These are phyloP conservation scores for Meganola albula DNA, from an alignment of 2,888 invertebrate genomes.

Conservation along the genomic window DNA sequence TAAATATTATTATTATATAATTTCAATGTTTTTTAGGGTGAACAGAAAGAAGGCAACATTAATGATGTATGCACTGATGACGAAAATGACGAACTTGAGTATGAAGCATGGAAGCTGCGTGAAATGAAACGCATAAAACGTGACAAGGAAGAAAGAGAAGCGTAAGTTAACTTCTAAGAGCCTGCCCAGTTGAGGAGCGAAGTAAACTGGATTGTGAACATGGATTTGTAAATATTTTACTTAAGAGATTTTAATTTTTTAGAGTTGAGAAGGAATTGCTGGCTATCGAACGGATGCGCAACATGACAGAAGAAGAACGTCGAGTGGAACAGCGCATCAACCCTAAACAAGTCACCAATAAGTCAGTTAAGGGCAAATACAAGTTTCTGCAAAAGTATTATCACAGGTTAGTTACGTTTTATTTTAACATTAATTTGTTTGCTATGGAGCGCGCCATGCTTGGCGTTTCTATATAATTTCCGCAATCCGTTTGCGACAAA, in stretches of 20 bases:
- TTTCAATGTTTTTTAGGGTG: no score
- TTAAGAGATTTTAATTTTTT: no score
- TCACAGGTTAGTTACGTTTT: constrained; percentile 82
- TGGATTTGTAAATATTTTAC: no score
- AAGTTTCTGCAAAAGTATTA: constrained; percentile 99
- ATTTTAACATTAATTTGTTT: no score
- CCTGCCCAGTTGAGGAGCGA: no score
- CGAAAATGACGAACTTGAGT: constrained; percentile 97
- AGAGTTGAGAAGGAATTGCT: constrained; percentile 91
- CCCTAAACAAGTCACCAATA: constrained; percentile 95
- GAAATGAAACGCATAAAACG: constrained; percentile 97
- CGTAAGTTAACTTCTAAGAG: constrained; percentile 85
- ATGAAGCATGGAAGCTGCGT: constrained; percentile 98
- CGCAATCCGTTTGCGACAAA: no score
- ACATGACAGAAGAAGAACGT: constrained; percentile 97
- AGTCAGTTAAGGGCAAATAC: constrained; percentile 97
- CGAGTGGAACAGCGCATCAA: constrained; percentile 91
- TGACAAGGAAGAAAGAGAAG: constrained; percentile 96
- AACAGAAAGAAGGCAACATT: constrained; percentile 86
- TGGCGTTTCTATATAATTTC: no score
- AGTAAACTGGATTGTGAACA: no score
- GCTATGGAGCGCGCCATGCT: no score
- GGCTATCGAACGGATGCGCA: constrained; percentile 93
- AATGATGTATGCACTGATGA: constrained; percentile 95
- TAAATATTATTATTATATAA: no score